Conservation (phyloP, 2,113 vertebrate genomes). For the Dolichallabes microphthalmus region DNA sequence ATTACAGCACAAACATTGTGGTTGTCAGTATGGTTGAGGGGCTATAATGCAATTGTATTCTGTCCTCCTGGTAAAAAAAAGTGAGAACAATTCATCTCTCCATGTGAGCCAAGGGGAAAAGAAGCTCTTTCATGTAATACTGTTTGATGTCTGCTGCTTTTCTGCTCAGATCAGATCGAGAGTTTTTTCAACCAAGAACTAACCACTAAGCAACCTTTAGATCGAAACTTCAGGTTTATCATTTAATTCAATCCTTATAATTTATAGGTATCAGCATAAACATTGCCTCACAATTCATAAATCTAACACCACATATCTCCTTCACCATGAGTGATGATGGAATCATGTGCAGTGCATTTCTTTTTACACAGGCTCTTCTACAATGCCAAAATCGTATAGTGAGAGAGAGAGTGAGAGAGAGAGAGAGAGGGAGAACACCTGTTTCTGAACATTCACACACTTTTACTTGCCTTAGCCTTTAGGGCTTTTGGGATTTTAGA, state of each 20-base stretch:
- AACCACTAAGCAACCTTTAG: not conserved
- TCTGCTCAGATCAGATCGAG: not conserved
- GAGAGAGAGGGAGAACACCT: constrained; percentile 63
- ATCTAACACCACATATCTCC: not conserved
- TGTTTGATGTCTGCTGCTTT: constrained; percentile 28
- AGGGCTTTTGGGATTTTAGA: constrained; percentile 59
- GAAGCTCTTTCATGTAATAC: constrained; percentile 15
- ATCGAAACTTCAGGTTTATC: not conserved
- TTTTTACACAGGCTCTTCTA: not conserved
- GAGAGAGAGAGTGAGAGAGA: not conserved
- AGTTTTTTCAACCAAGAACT: not conserved
- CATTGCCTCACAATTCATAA: not conserved
- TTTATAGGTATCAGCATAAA: not conserved
- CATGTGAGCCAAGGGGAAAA: not conserved
- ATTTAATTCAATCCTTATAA: not conserved
- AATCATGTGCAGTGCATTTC: not conserved
- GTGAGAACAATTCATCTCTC: not conserved
- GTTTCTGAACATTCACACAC: constrained; percentile 62
- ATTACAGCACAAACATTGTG: not conserved
- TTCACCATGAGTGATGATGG: not conserved
- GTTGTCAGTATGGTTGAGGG: not conserved
- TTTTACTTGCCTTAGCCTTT: constrained; percentile 56
- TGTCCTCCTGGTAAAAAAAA: not conserved
- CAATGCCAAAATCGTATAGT: not conserved
- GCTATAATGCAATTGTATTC: not conserved